phyloP scores from a whole-genome alignment of 2,797 vertebrate genomes.

The Danio jaintianensis region DNA sequence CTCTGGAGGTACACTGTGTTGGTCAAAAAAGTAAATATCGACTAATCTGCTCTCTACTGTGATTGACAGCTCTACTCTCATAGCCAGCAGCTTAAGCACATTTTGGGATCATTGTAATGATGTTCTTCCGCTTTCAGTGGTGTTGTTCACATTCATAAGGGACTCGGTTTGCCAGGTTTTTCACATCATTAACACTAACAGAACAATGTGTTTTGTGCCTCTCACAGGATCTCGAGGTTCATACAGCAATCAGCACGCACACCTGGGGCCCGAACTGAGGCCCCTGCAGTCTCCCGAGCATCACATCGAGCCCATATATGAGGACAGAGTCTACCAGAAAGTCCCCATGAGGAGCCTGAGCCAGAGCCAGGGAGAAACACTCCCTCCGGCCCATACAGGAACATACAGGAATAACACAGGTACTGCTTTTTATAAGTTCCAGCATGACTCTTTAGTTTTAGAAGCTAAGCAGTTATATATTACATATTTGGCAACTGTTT shows the following conservation, averaged over 20 bases:
- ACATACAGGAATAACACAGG: conserved; percentile 95
- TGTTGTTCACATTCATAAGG: conserved; percentile 2
- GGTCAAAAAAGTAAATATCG: conserved; percentile 3
- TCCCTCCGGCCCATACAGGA: conserved; percentile 84
- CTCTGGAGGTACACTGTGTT: conserved; percentile 7
- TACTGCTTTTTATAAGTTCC: conserved; percentile 56
- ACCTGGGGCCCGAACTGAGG: conserved; percentile 88
- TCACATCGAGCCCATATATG: conserved; percentile 97
- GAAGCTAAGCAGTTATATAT: too few relatives aligned
- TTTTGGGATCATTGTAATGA: conserved; percentile 8
- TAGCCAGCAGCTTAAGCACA: not conserved
- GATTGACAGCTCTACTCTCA: not conserved
- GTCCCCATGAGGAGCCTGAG: conserved; percentile 96
- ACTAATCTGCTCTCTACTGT: conserved; percentile 23
- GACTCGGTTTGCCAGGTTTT: not conserved
- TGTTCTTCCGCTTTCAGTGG: not conserved
- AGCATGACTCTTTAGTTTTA: too few relatives aligned
- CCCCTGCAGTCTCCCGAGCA: conserved; percentile 95
- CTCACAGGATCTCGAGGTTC: conserved; percentile 89
- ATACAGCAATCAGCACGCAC: conserved; percentile 95
- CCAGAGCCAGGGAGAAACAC: conserved; percentile 94
- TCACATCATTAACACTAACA: conserved; percentile 35
- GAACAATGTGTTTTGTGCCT: conserved; percentile 23
- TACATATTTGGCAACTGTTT: too few relatives aligned
- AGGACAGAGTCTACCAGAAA: conserved; percentile 97